These are phyloP conservation scores for Sericinus montela DNA, from an alignment of 2,888 invertebrate species.

Conservation along the genomic window DNA sequence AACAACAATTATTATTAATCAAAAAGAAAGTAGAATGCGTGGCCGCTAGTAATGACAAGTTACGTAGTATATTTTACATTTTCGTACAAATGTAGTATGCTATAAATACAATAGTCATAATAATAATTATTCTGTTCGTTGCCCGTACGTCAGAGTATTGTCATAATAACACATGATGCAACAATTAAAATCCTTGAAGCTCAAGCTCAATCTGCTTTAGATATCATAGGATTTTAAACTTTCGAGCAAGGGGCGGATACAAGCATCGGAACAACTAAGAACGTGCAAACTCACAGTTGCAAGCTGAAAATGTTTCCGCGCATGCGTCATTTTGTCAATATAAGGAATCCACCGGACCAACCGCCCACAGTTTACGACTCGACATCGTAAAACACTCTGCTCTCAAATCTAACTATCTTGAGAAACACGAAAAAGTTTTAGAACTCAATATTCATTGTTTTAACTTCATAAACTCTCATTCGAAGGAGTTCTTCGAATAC, in stretches of 20 bases:
- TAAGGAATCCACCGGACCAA: constrained; percentile 37
- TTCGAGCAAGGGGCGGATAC: constrained; percentile 5
- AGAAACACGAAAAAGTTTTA: constrained; percentile 55
- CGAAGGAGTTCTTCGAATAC: constrained; percentile 24
- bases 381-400: constrained; percentile 43
- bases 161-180: constrained; percentile 13
- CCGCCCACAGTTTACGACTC: constrained; percentile 51
- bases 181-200: neutral
- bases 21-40: too few relatives aligned
- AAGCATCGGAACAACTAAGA: constrained; percentile 23
- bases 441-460: constrained; percentile 32
- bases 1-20: too few relatives aligned
- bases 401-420: constrained; percentile 30
- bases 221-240: constrained; percentile 7
- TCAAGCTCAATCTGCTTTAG: neutral
- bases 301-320: constrained; percentile 35
- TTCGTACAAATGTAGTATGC: too few relatives aligned
- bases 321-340: constrained; percentile 54
- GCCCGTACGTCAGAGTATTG: constrained; percentile 11
- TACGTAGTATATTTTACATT: neutral
- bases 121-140: too few relatives aligned
- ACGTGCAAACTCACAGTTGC: constrained; percentile 35
- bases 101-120: too few relatives aligned
- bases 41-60: too few relatives aligned
- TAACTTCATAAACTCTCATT: constrained; percentile 23